A percentile compares a stretch with the other conserved stretches of the same genome.
These are phyloP conservation scores for Ciconia boyciana DNA, from an alignment of 2,113 vertebrate species.

Conservation along the genomic window DNA sequence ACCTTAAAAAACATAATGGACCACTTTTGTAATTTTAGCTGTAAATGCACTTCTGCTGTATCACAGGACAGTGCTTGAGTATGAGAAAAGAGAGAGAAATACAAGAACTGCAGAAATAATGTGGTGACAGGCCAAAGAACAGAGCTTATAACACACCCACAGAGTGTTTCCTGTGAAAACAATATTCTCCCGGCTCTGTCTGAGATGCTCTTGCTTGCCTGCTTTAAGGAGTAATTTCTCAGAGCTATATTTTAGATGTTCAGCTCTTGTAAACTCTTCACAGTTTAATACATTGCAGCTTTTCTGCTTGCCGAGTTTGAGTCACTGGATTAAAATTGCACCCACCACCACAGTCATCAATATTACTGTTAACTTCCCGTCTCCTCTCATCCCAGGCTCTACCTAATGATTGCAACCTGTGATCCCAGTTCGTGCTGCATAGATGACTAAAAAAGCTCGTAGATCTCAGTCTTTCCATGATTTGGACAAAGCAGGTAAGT, in stretches of 20 bases:
- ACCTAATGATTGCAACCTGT: not conserved
- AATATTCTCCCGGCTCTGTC: constrained; percentile 65
- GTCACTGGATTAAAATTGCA: constrained; percentile 28
- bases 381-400: not conserved
- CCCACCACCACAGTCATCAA: not conserved
- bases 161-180: constrained; percentile 77
- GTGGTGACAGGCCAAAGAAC: constrained; percentile 74
- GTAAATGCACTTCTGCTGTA: constrained; percentile 55
- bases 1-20: constrained; percentile 61
- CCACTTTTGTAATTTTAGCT: constrained; percentile 68
- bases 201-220: constrained; percentile 63
- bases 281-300: constrained; percentile 40
- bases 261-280: constrained; percentile 43
- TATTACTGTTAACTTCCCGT: not conserved
- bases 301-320: constrained; percentile 28
- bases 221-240: constrained; percentile 68
- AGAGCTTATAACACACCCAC: constrained; percentile 68
- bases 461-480: accelerated
- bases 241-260: constrained; percentile 33
- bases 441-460: not conserved
- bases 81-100: constrained; percentile 39
- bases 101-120: constrained; percentile 58
- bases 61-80: constrained; percentile 35
- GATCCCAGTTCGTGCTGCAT: not conserved
- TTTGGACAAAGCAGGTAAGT: not conserved